These are phyloP conservation scores for Craterocephalus amniculus DNA, from an alignment of 2,797 vertebrate species.

Conservation along the genomic window DNA sequence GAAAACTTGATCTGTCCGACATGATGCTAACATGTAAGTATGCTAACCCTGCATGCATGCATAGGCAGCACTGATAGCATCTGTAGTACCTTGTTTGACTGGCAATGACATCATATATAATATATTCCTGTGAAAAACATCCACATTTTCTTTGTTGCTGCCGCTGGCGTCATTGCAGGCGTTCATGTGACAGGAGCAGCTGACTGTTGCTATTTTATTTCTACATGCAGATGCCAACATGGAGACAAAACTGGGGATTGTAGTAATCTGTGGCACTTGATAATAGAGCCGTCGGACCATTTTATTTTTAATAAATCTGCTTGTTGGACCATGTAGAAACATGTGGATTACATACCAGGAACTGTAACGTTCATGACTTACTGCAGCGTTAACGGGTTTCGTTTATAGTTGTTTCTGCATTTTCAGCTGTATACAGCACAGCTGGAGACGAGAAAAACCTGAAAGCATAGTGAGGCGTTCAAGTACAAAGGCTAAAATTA, in stretches of 20 bases:
- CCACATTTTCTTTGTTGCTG: constrained; percentile 10
- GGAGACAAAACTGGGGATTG: not conserved
- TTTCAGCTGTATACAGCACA: not conserved
- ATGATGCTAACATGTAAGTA: constrained; percentile 33
- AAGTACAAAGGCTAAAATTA: not conserved
- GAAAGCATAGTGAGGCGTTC: not conserved
- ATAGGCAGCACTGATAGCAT: not conserved
- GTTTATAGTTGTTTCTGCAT: not conserved
- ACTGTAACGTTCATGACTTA: not conserved
- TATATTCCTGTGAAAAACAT: not conserved
- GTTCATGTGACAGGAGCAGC: not conserved
- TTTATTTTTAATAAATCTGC: not conserved
- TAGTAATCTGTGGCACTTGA: not conserved
- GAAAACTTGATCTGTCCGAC: not conserved
- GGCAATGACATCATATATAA: not conserved
- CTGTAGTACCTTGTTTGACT: not conserved
- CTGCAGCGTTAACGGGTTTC: not conserved
- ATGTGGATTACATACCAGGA: not conserved
- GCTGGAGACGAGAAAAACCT: not conserved
- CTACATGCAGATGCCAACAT: constrained; percentile 4
- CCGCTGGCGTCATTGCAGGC: not conserved
- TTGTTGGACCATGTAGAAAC: not conserved
- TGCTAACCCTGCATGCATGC: no score
- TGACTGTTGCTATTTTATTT: not conserved
- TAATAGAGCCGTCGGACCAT: not conserved